A percentile compares a stretch with the other conserved stretches of the same genome.
phyloP scores from a whole-genome alignment of 2,888 invertebrate genomes.

The Orchesella flavescens region DNA sequence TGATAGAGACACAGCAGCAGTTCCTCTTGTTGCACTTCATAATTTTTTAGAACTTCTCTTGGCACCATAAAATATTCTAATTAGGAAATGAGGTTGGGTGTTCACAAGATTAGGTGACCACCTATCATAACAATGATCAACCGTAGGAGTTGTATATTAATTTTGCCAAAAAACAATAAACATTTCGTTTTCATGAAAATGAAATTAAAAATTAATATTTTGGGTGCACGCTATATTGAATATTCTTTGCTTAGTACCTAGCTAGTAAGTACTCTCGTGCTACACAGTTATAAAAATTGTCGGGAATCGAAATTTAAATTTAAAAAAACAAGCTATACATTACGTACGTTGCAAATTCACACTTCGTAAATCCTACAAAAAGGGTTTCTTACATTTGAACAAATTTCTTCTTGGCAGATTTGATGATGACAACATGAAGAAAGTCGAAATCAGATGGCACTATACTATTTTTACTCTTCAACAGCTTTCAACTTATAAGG shows the following conservation, averaged over 20 bases:
- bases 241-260: too few species aligned
- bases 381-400: too few species aligned
- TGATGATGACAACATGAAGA: neutral
- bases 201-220: neutral
- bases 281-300: too few species aligned
- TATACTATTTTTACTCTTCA: neutral
- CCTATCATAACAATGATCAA: constrained; percentile 5
- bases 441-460: neutral
- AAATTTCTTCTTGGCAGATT: constrained; percentile 2
- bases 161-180: neutral
- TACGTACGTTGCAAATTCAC: neutral
- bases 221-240: too few species aligned
- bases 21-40: too few species aligned
- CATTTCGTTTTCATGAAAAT: neutral
- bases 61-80: neutral
- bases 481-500: neutral
- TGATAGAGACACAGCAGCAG: too few species aligned
- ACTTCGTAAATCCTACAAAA: neutral
- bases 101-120: neutral
- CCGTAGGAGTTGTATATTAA: neutral
- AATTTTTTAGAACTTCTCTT: too few species aligned
- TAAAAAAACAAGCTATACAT: neutral
- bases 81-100: constrained; percentile 10
- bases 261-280: too few species aligned
- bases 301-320: neutral